Evolutionary conservation across 64 coral and sea anemone species (phyloP), one percentile per base, ranked within the genome.

Genomic region (Orbicella faveolata): DNA sequence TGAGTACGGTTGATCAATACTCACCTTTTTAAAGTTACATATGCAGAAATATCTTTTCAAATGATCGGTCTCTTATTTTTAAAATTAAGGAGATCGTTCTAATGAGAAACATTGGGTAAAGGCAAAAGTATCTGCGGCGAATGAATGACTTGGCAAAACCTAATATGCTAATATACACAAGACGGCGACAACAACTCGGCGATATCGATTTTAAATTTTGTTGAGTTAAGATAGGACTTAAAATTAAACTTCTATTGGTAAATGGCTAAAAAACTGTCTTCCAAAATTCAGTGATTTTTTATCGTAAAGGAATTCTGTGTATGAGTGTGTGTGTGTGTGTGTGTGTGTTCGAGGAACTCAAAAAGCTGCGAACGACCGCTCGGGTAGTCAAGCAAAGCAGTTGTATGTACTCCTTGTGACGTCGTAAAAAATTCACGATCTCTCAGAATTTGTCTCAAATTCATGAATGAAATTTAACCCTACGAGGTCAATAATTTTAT

Each of bases 361-460:
- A 48, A 3, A 48, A 48, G 26, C 16, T 52, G 34, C 16, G 68
- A 72, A 39, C 41, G 64, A 85, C 67, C 4, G 21, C 67, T 20
- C n/a, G 21, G 3, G 67, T 6, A 26, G 36, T 73, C 65, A 35
- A 15, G 23, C 36, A 23, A 85, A 85, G 20, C 41, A 34, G 39
- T 72, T 23, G 16, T 67, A 36, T 44, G n/a, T 15, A 14, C 44
- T 23, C 12, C 7, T 5, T 9, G 64, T 85, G 82, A 30, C 82
- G 82, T 73, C 30, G 82, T 85, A 85, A 53, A 51, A 68, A 70
- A n/a, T 72, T 63, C 82, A 54, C 67, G 7, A 26, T 70, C 36
- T 73, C 23, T 73, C 21, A 15, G 3, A 52, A 52, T 52, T 30
- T 21, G 11, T 26, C 2, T 53, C 67, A 70, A 10, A 67, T 70